Evolutionary conservation across 2,888 invertebrate species (phyloP).

Genomic region (Orgyia antiqua): DNA sequence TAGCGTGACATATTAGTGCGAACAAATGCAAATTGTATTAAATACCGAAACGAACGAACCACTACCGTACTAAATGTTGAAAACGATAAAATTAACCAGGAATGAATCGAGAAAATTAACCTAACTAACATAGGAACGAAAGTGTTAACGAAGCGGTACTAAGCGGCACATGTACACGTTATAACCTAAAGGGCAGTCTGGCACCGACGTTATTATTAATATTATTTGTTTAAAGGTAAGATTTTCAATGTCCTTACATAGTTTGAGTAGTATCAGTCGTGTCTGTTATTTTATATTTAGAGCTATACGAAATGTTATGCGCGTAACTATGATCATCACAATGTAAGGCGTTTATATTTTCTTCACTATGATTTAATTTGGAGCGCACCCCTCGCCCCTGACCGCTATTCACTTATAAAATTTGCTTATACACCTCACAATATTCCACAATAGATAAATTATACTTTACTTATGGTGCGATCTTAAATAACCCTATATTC

Average conservation of each 20-base stretch:
- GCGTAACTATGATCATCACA: conserved; percentile 72
- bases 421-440: conserved; percentile 64
- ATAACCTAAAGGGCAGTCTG: conserved; percentile 64
- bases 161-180: conserved; percentile 52
- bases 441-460: conserved; percentile 72
- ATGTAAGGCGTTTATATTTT: conserved; percentile 60
- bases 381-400: conserved; percentile 65
- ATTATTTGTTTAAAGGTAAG: conserved; percentile 53
- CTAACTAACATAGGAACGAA: conserved; percentile 72
- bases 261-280: conserved; percentile 55
- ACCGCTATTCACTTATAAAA: conserved; percentile 61
- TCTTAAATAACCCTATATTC: conserved; percentile 78
- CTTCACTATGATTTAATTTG: conserved; percentile 62
- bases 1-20: conserved; percentile 19
- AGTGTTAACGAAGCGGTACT: conserved; percentile 38
- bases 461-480: conserved; percentile 76
- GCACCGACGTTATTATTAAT: conserved; percentile 54
- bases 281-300: conserved; percentile 50
- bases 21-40: conserved; percentile 29
- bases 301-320: conserved; percentile 67
- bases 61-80: conserved; percentile 34
- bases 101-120: conserved; percentile 70
- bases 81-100: conserved; percentile 41
- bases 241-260: conserved; percentile 54
- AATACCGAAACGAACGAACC: conserved; percentile 40